These are phyloP conservation scores for Lamprologus lemairii DNA, from an alignment of 2,113 vertebrate genomes.

Conservation along the genomic window DNA sequence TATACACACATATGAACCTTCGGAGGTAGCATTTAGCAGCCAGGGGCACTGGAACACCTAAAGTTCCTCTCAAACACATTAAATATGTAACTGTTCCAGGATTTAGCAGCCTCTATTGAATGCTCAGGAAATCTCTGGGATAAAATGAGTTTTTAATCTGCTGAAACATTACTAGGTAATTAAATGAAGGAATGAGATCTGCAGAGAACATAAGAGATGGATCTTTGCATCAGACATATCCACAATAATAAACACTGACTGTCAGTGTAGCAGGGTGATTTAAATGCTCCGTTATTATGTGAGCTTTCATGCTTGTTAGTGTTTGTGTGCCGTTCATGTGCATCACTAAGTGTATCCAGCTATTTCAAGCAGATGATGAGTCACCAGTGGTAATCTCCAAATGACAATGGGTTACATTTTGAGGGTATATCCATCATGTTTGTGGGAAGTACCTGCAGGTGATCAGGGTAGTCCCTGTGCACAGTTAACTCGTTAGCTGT, in stretches of 20 bases:
- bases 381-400: slow-evolving; percentile 26
- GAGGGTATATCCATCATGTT: slow-evolving; percentile 7
- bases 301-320: neutral
- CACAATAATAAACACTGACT: neutral
- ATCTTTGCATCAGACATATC: neutral
- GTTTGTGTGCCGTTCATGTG: neutral
- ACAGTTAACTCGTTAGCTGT: neutral
- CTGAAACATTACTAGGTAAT: slow-evolving; percentile 21
- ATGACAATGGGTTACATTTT: slow-evolving; percentile 3
- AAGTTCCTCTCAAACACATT: slow-evolving; percentile 6
- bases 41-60: neutral
- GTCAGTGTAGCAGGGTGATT: neutral
- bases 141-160: slow-evolving; percentile 22
- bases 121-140: neutral
- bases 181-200: neutral
- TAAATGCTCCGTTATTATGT: neutral
- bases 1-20: neutral
- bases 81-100: slow-evolving; percentile 9
- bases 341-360: neutral
- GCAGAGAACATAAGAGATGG: neutral
- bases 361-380: slow-evolving; percentile 28
- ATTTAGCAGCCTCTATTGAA: neutral
- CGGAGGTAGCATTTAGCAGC: neutral
- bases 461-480: neutral
- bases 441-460: neutral